Conservation (phyloP, 2,797 vertebrate genomes). For the Enteromius mattozi region DNA sequence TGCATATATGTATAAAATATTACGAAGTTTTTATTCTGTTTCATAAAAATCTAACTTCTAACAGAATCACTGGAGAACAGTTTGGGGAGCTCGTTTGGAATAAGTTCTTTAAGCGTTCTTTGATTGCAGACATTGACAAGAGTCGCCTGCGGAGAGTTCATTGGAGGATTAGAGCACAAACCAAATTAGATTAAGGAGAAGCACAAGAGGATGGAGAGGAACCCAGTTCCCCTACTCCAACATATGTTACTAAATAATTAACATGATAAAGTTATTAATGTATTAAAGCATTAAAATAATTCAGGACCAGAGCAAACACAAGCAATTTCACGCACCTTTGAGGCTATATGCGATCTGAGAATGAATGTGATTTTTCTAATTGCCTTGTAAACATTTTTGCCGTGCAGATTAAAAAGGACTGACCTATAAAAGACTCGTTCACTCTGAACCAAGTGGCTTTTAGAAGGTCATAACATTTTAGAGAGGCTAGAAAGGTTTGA, state of each 20-base stretch:
- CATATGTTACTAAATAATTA: not conserved
- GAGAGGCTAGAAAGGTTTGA: not conserved
- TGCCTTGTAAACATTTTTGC: conserved; percentile 11
- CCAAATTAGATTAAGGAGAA: conserved; percentile 19
- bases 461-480: conserved; percentile 27
- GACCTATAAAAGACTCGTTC: conserved; percentile 19
- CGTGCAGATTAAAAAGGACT: conserved; percentile 28
- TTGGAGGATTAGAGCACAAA: conserved; percentile 30
- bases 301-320: not conserved
- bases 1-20: not conserved
- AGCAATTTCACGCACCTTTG: not conserved
- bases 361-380: conserved; percentile 8
- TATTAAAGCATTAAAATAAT: conserved; percentile 12
- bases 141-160: conserved; percentile 22
- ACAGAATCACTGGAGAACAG: conserved; percentile 30
- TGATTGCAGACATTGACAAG: conserved; percentile 17
- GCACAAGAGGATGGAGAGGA: not conserved
- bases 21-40: not conserved
- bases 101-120: not conserved
- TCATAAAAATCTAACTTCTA: not conserved
- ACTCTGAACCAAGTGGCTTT: conserved; percentile 1
- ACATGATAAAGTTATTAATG: conserved; percentile 20
- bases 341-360: not conserved
- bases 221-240: not conserved
- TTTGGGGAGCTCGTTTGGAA: not conserved